Evolutionary conservation across 2,888 invertebrate species (phyloP).

Genomic region (Ormyrus pomaceus): DNA sequence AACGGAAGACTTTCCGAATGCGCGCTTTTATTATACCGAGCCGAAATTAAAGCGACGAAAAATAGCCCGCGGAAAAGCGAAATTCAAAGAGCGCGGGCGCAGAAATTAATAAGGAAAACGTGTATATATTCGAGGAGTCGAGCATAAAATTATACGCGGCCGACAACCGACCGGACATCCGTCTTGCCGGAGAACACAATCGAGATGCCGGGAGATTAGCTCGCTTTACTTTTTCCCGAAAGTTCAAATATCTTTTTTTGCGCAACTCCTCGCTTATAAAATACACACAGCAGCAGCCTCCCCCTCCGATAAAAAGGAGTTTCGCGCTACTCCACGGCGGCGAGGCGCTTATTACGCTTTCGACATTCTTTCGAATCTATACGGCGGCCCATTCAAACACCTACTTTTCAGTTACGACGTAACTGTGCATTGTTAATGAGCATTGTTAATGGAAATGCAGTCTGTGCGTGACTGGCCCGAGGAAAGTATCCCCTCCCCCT

Average conservation of each 20-base stretch:
- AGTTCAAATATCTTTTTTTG: constrained; percentile 17
- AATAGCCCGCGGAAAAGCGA: neutral
- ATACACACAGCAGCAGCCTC: neutral
- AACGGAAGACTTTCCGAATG: too few species aligned
- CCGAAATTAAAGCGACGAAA: neutral
- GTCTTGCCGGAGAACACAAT: constrained; percentile 30
- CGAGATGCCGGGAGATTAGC: constrained; percentile 25
- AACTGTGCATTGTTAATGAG: constrained; percentile 57
- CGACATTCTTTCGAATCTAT: constrained; percentile 41
- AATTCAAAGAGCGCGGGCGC: neutral
- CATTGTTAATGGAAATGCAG: constrained; percentile 53
- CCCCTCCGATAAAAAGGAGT: constrained; percentile 24
- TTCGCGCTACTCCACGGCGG: constrained; percentile 14
- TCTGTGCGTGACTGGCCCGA: constrained; percentile 45
- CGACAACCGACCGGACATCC: constrained; percentile 51
- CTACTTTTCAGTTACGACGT: constrained; percentile 55
- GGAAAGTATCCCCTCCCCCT: constrained; percentile 31
- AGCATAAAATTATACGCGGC: constrained; percentile 44
- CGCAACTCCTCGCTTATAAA: neutral
- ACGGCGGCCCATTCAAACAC: constrained; percentile 39
- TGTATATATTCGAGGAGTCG: neutral
- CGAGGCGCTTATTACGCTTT: constrained; percentile 30
- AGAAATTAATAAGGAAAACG: constrained; percentile 16
- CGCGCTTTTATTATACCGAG: too few species aligned
- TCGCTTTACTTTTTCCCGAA: constrained; percentile 9